Evolutionary conservation across 2,797 vertebrate genomes (phyloP), one percentile per base, ranked within the genome.

Genomic region (Syngnathus rostellatus): DNA sequence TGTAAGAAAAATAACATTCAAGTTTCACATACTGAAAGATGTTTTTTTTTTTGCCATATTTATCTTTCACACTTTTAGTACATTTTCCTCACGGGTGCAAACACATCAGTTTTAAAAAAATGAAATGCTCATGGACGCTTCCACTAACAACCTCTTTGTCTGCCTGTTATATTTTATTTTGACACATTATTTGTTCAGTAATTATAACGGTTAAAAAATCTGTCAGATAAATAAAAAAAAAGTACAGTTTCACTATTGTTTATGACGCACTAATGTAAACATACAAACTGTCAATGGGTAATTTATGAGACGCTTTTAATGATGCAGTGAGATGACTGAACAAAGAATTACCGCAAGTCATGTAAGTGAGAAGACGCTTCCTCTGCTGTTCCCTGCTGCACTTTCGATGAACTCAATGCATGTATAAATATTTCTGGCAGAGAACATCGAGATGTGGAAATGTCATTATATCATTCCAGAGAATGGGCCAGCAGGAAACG

Each of bases 401-500:
- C 68, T 65, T 16, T 59, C 63, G 59, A 66, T 79, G 80, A 79
- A 84, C 72, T 77, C 64, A 40, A 43, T 41, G 43, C 62, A 68
- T 72, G 70, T 68, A 51, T 62, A 77, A 68, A 80, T 73, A 78
- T 74, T 73, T 71, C 72, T 76, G 62, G 16, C 6, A 3, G 53
- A 72, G 70, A n/a, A 9, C 58, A 74, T 66, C 62, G 63, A 72
- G 77, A 77, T 70, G 71, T 78, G 68, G 69, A 68, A 81, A 80
- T 10, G 51, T 78, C 78, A 76, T 75, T 74, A 77, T 80, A 66
- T 77, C 74, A 84, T 81, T 82, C 78, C 77, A 69, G 41, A 67
- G n/a, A 41, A 51, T 73, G 50, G 76, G 64, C 76, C 77, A 69
- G 66, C 72, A 83, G 83, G 80, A 85, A 84, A 79, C 62, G 66